phyloP scores from a whole-genome alignment of 2,797 vertebrate genomes.

The Hemibagrus guttatus region DNA sequence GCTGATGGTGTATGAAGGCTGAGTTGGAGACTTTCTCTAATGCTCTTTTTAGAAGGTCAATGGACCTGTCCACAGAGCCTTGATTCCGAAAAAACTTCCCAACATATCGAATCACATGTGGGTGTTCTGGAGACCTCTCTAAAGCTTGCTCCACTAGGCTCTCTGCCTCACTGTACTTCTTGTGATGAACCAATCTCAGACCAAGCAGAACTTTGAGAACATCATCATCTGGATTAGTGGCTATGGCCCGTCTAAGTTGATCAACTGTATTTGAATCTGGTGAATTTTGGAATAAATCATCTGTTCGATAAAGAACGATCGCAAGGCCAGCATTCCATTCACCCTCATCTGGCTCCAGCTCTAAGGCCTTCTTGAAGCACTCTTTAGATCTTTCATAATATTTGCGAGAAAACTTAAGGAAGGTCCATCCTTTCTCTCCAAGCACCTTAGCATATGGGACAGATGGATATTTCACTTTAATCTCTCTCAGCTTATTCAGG shows the following conservation, averaged over 20 bases:
- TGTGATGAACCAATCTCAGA: too few relatives aligned
- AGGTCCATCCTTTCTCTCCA: conserved; percentile 77
- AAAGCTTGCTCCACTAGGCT: conserved; percentile 69
- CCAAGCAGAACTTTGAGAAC: too few relatives aligned
- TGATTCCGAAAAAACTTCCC: conserved; percentile 74
- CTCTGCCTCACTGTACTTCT: too few relatives aligned
- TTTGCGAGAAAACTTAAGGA: conserved; percentile 68
- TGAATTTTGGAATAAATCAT: fast-evolving
- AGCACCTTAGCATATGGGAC: conserved; percentile 65
- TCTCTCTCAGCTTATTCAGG: too few relatives aligned
- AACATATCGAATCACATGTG: conserved; percentile 71
- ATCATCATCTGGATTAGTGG: conserved; percentile 26
- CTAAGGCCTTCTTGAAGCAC: background rate
- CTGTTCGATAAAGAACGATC: conserved; percentile 65
- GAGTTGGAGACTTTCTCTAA: too few relatives aligned
- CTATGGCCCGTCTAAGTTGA: conserved; percentile 66
- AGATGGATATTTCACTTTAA: conserved; percentile 16
- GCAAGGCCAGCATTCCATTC: conserved; percentile 76
- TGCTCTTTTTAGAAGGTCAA: too few relatives aligned
- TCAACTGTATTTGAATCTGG: conserved; percentile 33
- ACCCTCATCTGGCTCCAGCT: conserved; percentile 68
- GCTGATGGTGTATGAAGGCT: too few relatives aligned
- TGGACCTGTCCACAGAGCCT: conserved; percentile 57
- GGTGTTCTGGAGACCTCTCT: conserved; percentile 62
- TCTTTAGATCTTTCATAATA: conserved; percentile 53